Base-by-base conservation (phyloP, 2,113 vertebrate species). In the Puma concolor region DNA sequence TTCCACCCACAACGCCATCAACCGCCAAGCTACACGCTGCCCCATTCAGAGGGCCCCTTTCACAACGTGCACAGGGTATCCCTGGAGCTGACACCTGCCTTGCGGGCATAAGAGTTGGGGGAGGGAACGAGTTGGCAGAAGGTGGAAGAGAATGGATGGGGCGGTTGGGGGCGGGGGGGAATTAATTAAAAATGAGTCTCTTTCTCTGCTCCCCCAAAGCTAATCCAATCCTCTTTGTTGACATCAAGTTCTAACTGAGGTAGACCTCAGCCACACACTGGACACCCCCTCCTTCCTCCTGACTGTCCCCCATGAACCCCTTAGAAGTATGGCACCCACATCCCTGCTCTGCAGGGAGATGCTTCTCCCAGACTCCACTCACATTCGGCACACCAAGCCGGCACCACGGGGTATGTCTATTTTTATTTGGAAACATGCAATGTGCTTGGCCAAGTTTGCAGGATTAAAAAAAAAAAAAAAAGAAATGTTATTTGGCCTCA, bases 401-500 rank as follows among this genome's bases (percentile, higher is more conserved):
- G 87, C 31, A 93, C 82, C 80, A 41, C 13, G 15, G 63, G 5
- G 12, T 12, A 4, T 1, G 17, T 29, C 64, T 74, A n/a, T 48
- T 97, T 94, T 54, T 91, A 95, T 87, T 77, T 91, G 80, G 54
- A 93, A 97, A 96, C 41, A 69, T 60, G 86, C 17, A 86, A 41
- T 0, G 2, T 33, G 19, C 48, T 66, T 80, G 50, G 69, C 84
- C 80, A 79, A 60, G 64, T n/a, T 33, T 83, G 38, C 81, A 87
- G 50, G 31, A 23, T 71, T 63, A 36, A 87, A 25, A 21, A 36
- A 9, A 27, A 36, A 9, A 27, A 64, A 50, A 4, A 60, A 31
- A 31, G 29, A 63, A 86, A 74, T 27, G 7, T 4, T 67, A 23
- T 74, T 94, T 88, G 91, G 88, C 38, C 23, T 93, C 19, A 66